Conservation (phyloP, 30 jellyfish, hydroid and myxozoan species). For the Aurelia aurita region DNA sequence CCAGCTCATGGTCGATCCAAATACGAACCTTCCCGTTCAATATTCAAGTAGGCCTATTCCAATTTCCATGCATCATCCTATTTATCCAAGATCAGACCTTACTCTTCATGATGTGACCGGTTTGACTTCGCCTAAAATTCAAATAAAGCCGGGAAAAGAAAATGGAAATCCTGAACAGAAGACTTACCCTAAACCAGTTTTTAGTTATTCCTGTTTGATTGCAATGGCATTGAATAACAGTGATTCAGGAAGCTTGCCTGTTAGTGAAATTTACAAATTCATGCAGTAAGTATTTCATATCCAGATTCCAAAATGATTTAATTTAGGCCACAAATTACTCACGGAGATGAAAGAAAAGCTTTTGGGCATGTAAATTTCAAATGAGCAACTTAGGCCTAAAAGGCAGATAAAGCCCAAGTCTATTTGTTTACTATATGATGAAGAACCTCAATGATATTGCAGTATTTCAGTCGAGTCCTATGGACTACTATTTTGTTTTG, state of each 20-base stretch:
- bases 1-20: constrained; percentile 94
- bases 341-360: too few species aligned
- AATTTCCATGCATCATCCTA: constrained; percentile 70
- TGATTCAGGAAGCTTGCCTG: constrained; percentile 96
- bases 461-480: too few species aligned
- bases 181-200: constrained; percentile 96
- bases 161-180: constrained; percentile 85
- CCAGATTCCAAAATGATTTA: too few species aligned
- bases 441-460: too few species aligned
- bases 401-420: too few species aligned
- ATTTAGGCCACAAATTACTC: too few species aligned
- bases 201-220: constrained; percentile 94
- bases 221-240: constrained; percentile 98
- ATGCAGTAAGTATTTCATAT: constrained; percentile 88
- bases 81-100: constrained; percentile 56
- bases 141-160: constrained; percentile 84
- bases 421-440: too few species aligned
- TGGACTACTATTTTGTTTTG: too few species aligned
- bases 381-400: too few species aligned
- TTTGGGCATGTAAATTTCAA: too few species aligned
- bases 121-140: constrained; percentile 54
- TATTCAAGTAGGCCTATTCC: constrained; percentile 66
- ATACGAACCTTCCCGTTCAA: constrained; percentile 94
- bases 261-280: constrained; percentile 95
- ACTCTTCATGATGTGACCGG: constrained; percentile 63